Percentiles rank a stretch among this genome's conserved stretches.
Conservation (phyloP, 2,888 invertebrate genomes). For the Hypsopygia costalis region DNA sequence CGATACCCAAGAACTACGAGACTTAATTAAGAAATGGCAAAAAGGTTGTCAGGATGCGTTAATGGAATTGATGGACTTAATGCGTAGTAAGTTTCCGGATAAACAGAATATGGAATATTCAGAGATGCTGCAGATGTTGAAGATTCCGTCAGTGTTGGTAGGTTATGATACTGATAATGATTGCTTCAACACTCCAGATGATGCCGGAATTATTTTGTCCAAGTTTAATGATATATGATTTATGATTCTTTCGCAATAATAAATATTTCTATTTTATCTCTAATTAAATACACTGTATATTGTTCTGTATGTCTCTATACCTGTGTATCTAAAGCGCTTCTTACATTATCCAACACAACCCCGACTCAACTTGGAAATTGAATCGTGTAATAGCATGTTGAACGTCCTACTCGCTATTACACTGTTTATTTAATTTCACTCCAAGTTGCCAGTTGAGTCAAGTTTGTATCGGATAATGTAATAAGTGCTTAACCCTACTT, state of each 20-base stretch:
- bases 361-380: too few species aligned
- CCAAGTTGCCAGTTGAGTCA: too few species aligned
- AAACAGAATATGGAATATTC: conserved; percentile 64
- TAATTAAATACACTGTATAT: too few species aligned
- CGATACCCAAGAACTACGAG: conserved; percentile 68
- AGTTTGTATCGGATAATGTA: too few species aligned
- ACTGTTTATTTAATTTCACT: too few species aligned
- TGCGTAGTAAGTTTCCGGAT: conserved; percentile 60
- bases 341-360: too few species aligned
- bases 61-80: conserved; percentile 65
- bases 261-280: too few species aligned
- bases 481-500: too few species aligned
- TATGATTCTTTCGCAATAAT: conserved; percentile 12
- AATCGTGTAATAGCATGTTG: too few species aligned
- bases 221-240: conserved; percentile 28
- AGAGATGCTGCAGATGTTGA: conserved; percentile 67
- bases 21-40: conserved; percentile 75
- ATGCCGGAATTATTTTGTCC: conserved; percentile 49
- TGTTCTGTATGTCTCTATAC: too few species aligned
- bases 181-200: conserved; percentile 62
- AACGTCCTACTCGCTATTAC: too few species aligned
- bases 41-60: conserved; percentile 76
- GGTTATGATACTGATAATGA: conserved; percentile 74
- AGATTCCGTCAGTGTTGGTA: conserved; percentile 67
- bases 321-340: too few species aligned